Evolutionary conservation across 2,797 vertebrate genomes (phyloP).

Genomic region (Cyprinodon diabolis): DNA sequence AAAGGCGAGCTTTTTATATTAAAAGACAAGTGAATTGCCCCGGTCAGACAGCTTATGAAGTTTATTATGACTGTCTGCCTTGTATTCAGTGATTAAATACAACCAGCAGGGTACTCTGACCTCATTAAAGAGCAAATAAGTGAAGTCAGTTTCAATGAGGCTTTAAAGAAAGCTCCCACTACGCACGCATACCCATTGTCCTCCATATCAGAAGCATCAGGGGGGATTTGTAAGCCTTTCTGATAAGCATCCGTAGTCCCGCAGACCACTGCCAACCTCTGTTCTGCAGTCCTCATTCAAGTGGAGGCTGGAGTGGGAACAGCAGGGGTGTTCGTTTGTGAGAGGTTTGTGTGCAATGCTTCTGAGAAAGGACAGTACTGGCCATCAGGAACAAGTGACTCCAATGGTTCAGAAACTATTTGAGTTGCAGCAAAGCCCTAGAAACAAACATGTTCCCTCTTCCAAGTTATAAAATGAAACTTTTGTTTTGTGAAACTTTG

Average conservation of each 20-base stretch:
- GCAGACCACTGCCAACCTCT: conserved; percentile 76
- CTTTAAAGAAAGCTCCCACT: conserved; percentile 71
- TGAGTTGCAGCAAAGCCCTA: not conserved
- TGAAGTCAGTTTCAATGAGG: conserved; percentile 70
- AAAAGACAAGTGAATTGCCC: conserved; percentile 37
- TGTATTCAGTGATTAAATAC: conserved; percentile 64
- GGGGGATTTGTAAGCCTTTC: conserved; percentile 72
- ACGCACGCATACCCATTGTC: conserved; percentile 79
- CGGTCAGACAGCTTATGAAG: conserved; percentile 33
- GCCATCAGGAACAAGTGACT: not conserved
- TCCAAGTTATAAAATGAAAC: not conserved
- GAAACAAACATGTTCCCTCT: not conserved
- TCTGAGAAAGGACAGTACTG: conserved; percentile 23
- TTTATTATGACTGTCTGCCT: conserved; percentile 63
- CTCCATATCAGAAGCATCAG: conserved; percentile 76
- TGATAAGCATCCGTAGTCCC: conserved; percentile 73
- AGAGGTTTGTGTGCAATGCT: conserved; percentile 8
- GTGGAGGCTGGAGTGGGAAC: conserved; percentile 57
- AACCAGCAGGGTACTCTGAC: conserved; percentile 60
- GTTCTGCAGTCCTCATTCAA: conserved; percentile 66
- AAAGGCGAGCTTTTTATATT: conserved; percentile 46
- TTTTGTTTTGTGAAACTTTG: not conserved
- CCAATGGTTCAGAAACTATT: not conserved
- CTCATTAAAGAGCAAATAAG: conserved; percentile 68
- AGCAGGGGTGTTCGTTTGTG: conserved; percentile 37